Percentiles rank a stretch among this genome's conserved stretches.
These are phyloP conservation scores for Stegana nigrithorax DNA, from an alignment of 2,888 invertebrate genomes.

Conservation along the genomic window DNA sequence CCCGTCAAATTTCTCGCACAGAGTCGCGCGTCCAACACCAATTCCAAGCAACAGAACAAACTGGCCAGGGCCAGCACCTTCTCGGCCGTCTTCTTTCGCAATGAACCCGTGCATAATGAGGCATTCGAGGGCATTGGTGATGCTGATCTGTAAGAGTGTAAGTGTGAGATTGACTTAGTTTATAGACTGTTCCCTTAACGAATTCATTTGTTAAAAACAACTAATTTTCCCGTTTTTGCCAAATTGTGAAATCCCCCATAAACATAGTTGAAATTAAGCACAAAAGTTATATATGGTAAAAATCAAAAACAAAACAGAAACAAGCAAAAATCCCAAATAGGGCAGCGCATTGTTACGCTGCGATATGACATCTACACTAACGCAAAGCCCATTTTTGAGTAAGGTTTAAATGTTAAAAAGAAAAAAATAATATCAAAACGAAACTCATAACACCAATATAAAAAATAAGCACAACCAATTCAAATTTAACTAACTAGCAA, in stretches of 20 bases:
- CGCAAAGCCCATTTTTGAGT: too few relatives aligned
- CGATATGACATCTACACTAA: too few relatives aligned
- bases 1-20: conserved; percentile 74
- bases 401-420: too few relatives aligned
- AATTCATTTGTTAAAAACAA: too few relatives aligned
- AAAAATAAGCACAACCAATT: too few relatives aligned
- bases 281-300: too few relatives aligned
- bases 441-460: too few relatives aligned
- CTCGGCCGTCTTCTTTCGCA: conserved; percentile 76
- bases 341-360: too few relatives aligned
- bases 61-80: conserved; percentile 70
- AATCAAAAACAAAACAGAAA: background rate
- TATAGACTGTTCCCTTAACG: too few relatives aligned
- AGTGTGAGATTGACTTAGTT: background rate
- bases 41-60: conserved; percentile 71
- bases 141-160: conserved; percentile 79
- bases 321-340: background rate
- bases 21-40: conserved; percentile 70
- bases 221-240: background rate
- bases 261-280: conserved; percentile 3
- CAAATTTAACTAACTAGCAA: too few relatives aligned
- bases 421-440: too few relatives aligned
- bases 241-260: background rate
- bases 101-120: conserved; percentile 84
- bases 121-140: conserved; percentile 96